Conservation (phyloP, 2,113 vertebrate species). For the Chrysochloris asiatica region DNA sequence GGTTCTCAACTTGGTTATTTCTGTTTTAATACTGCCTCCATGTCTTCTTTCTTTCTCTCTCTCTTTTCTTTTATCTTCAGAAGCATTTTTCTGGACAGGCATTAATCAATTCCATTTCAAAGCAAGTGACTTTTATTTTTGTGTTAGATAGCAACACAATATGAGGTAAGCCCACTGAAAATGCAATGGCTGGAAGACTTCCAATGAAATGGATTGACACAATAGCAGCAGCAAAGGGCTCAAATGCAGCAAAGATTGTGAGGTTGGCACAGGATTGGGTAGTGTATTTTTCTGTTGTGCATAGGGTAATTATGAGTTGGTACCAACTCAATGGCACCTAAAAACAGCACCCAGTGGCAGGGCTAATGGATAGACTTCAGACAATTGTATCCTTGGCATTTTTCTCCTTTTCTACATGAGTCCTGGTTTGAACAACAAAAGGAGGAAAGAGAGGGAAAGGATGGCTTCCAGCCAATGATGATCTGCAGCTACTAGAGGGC, state of each 20-base stretch:
- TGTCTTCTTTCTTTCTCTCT: too few species aligned
- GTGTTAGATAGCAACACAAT: not conserved
- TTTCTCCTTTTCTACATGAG: not conserved
- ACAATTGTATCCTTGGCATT: not conserved
- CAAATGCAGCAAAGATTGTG: too few species aligned
- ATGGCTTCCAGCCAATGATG: fast-evolving
- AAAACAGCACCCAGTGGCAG: too few species aligned
- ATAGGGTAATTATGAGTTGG: too few species aligned
- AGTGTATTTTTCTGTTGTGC: too few species aligned
- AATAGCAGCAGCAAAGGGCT: too few species aligned
- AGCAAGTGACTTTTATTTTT: not conserved
- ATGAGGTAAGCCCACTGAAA: not conserved
- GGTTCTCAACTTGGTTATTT: not conserved
- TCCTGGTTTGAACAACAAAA: not conserved
- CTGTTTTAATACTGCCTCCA: not conserved
- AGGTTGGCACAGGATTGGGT: too few species aligned
- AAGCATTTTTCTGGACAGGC: not conserved
- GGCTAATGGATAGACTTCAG: not conserved
- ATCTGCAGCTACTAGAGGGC: too few species aligned
- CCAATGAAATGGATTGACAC: too few species aligned
- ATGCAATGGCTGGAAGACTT: not conserved
- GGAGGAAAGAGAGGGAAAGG: not conserved
- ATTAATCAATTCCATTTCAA: not conserved
- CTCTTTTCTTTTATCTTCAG: not conserved
- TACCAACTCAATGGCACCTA: too few species aligned